A percentile compares a stretch with the other conserved stretches of the same genome.
These are phyloP conservation scores for Trichopria drosophilae DNA, from an alignment of 2,888 invertebrate genomes.

Conservation along the genomic window DNA sequence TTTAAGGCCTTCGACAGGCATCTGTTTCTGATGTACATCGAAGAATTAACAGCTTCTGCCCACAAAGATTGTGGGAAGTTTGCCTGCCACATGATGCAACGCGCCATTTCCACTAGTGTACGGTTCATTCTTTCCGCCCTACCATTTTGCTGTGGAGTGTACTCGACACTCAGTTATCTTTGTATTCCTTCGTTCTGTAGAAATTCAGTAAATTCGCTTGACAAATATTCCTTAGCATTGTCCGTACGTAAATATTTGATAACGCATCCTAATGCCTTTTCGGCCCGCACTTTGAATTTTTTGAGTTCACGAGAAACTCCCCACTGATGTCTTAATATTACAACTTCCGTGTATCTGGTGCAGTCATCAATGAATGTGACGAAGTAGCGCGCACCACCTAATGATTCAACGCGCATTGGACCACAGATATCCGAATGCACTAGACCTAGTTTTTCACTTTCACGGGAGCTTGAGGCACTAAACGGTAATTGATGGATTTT, in stretches of 20 bases:
- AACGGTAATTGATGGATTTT: constrained; percentile 29
- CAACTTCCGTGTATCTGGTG: constrained; percentile 20
- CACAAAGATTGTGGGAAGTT: constrained; percentile 38
- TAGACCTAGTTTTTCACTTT: constrained; percentile 21
- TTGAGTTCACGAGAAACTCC: constrained; percentile 20
- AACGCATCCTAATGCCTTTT: constrained; percentile 10
- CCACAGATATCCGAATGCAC: constrained; percentile 36
- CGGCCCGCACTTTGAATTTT: constrained; percentile 15
- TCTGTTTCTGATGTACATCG: constrained; percentile 14
- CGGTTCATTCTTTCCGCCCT: too few species aligned
- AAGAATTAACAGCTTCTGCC: constrained; percentile 38
- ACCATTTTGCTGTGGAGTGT: too few species aligned
- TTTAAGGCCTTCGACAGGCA: constrained; percentile 19
- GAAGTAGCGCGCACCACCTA: constrained; percentile 29
- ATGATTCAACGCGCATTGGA: constrained; percentile 24
- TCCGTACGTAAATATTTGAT: constrained; percentile 27
- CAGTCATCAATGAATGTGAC: constrained; percentile 31
- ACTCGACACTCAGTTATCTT: constrained; percentile 30
- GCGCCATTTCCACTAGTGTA: too few species aligned
- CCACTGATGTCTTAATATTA: constrained; percentile 13
- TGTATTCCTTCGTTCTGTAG: constrained; percentile 18
- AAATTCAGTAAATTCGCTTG: constrained; percentile 20
- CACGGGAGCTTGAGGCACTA: background rate
- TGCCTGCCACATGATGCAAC: too few species aligned
- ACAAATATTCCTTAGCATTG: constrained; percentile 29